Percentiles rank a stretch among this genome's conserved stretches.
phyloP scores from a whole-genome alignment of 1,140 invertebrate species.

The Harlomillsia oculata region DNA sequence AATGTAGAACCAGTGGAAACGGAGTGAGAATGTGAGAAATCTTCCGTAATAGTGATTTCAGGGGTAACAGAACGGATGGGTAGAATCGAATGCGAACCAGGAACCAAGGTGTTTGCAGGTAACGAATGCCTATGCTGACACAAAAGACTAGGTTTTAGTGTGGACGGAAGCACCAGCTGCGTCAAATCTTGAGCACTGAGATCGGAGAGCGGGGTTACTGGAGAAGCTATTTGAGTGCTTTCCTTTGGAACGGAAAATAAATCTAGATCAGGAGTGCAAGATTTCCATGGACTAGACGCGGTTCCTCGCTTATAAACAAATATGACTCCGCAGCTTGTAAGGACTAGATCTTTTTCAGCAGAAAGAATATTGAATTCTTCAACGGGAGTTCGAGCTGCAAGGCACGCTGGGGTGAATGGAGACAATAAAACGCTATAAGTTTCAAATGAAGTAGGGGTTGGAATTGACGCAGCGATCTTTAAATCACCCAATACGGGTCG shows the following conservation, averaged over 20 bases:
- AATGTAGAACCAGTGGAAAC: background rate
- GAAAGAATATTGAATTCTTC: too few species aligned
- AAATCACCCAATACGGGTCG: too few species aligned
- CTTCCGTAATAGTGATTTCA: constrained; percentile 50
- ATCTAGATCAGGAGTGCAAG: constrained; percentile 11
- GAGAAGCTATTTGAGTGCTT: background rate
- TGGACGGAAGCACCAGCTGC: background rate
- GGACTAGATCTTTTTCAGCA: constrained; percentile 20
- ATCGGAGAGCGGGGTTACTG: constrained; percentile 12
- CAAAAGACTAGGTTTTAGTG: constrained; percentile 7
- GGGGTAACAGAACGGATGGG: constrained; percentile 44
- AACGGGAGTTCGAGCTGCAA: background rate
- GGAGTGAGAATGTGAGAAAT: background rate
- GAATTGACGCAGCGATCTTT: too few species aligned
- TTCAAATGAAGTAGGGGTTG: too few species aligned
- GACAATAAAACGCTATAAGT: too few species aligned
- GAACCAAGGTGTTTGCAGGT: constrained; percentile 24
- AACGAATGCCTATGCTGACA: constrained; percentile 25
- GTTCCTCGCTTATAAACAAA: constrained; percentile 12
- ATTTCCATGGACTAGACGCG: constrained; percentile 13
- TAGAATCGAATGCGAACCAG: background rate
- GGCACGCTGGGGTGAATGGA: too few species aligned
- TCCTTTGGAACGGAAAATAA: too few species aligned
- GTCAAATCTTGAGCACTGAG: background rate
- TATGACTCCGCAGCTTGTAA: constrained; percentile 30